phyloP scores from a whole-genome alignment of 2,888 invertebrate species.

The Phortica magna region DNA sequence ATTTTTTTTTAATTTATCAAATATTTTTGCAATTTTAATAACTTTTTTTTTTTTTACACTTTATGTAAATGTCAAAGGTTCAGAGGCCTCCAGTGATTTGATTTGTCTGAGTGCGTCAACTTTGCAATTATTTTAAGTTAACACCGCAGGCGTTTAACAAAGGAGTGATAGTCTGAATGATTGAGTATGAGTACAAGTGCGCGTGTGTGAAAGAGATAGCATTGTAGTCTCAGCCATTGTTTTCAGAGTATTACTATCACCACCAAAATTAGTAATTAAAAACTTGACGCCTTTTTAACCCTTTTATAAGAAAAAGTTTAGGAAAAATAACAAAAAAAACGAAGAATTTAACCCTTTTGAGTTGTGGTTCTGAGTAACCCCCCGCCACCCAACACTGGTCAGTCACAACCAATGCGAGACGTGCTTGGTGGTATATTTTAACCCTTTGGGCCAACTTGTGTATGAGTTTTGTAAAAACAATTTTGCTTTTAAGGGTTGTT shows the following conservation, averaged over 20 bases:
- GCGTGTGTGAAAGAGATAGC: neutral
- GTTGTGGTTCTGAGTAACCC: neutral
- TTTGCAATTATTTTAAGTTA: constrained; percentile 10
- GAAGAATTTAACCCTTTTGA: neutral
- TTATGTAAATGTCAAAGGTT: neutral
- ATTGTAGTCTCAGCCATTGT: too few species aligned
- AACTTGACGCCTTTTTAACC: neutral
- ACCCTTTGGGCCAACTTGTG: neutral
- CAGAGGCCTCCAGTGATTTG: neutral
- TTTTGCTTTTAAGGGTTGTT: neutral
- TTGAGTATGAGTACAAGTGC: too few species aligned
- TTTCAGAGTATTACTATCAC: too few species aligned
- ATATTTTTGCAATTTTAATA: constrained; percentile 18
- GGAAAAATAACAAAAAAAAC: neutral
- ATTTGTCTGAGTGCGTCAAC: neutral
- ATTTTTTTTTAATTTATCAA: constrained; percentile 8
- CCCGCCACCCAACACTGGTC: neutral
- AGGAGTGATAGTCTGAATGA: neutral
- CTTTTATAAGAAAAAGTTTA: neutral
- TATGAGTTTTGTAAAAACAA: neutral
- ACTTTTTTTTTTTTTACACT: neutral
- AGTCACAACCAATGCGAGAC: neutral
- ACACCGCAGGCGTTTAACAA: neutral
- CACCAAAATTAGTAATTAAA: neutral
- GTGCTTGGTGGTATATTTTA: neutral